phyloP scores from a whole-genome alignment of 2,888 invertebrate genomes.

The Deilephila porcellus region DNA sequence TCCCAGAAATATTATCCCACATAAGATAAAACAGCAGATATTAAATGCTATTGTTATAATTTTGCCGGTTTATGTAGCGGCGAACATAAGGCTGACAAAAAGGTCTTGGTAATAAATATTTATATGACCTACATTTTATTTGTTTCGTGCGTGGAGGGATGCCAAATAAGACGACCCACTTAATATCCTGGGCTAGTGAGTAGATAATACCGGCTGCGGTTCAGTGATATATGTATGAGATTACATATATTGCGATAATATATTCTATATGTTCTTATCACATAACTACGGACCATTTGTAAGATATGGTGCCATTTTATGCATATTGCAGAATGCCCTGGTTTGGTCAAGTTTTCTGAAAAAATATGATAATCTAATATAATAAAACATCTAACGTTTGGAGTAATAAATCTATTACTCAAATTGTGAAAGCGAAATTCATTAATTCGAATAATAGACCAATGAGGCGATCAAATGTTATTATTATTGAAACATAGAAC shows the following conservation, averaged over 20 bases:
- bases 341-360: too few relatives aligned
- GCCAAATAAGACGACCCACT: slow-evolving; percentile 22
- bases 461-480: too few relatives aligned
- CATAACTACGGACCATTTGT: too few relatives aligned
- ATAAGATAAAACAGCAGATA: neutral
- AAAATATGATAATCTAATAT: too few relatives aligned
- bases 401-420: too few relatives aligned
- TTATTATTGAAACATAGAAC: too few relatives aligned
- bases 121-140: slow-evolving; percentile 32
- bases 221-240: slow-evolving; percentile 9
- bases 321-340: too few relatives aligned
- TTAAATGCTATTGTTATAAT: slow-evolving; percentile 17
- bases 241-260: neutral
- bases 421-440: too few relatives aligned
- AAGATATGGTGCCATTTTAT: too few relatives aligned
- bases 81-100: slow-evolving; percentile 22
- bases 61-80: slow-evolving; percentile 20
- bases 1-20: neutral
- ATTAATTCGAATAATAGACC: too few relatives aligned
- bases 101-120: slow-evolving; percentile 26
- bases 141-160: slow-evolving; percentile 37
- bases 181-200: slow-evolving; percentile 19
- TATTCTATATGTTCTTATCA: neutral
- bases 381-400: too few relatives aligned
- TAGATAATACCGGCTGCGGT: slow-evolving; percentile 10